Conservation (phyloP, 2,797 vertebrate genomes). For the Setipinna tenuifilis region DNA sequence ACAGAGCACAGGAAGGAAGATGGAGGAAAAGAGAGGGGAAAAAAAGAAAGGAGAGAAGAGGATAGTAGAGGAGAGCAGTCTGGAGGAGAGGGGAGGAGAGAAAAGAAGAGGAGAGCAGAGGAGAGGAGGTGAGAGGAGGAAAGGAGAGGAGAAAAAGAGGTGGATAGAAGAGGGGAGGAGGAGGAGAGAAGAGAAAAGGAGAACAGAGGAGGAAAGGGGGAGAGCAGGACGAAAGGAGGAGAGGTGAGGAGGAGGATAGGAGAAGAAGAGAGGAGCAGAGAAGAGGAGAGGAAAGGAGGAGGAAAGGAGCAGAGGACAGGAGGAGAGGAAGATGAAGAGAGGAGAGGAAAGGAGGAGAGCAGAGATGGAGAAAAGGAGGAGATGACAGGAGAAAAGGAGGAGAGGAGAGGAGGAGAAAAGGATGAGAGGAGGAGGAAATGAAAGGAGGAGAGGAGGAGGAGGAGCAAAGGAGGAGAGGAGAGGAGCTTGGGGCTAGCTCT, state of each 20-base stretch:
- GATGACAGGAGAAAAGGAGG: slow-evolving; percentile 50
- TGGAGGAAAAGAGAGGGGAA: too few species aligned
- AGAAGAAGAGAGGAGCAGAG: neutral
- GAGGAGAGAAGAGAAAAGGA: slow-evolving; percentile 56
- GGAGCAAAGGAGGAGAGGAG: slow-evolving; percentile 60
- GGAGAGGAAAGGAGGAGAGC: neutral
- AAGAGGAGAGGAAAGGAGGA: neutral
- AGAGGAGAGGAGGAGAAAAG: neutral
- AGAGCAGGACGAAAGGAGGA: too few species aligned
- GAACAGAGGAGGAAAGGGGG: slow-evolving; percentile 51
- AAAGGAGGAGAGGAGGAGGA: slow-evolving; percentile 47
- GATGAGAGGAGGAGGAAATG: neutral
- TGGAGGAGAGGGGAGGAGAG: neutral
- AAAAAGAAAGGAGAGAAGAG: too few species aligned
- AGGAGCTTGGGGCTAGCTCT: slow-evolving; percentile 58
- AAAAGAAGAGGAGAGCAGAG: neutral
- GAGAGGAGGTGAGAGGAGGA: neutral
- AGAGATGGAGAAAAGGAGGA: slow-evolving; percentile 43
- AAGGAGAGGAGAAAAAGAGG: too few species aligned
- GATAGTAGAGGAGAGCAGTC: too few species aligned
- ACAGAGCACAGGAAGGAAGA: too few species aligned
- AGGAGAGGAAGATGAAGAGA: neutral
- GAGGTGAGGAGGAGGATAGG: too few species aligned
- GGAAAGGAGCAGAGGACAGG: neutral
- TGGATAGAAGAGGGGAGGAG: too few species aligned